A percentile compares a stretch with the other conserved stretches of the same genome.
Evolutionary conservation across 1,140 invertebrate genomes (phyloP).

Genomic region (Nomia melanderi): DNA sequence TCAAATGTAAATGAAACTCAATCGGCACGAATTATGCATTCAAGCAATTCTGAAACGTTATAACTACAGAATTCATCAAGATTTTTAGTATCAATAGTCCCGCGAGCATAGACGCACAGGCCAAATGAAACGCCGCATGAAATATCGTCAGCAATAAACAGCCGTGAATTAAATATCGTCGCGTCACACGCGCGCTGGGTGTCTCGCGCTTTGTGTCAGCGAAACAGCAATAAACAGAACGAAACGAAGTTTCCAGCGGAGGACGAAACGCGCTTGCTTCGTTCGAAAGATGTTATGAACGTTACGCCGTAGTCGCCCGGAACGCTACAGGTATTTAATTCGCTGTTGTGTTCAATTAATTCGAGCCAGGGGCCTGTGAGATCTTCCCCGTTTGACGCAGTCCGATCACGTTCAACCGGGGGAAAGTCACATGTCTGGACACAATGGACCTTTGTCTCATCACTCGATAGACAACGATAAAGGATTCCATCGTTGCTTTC

Average conservation of each 20-base stretch:
- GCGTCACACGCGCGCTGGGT: background rate
- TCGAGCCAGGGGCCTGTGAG: background rate
- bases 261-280: too few relatives aligned
- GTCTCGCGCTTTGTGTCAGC: background rate
- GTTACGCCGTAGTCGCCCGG: too few relatives aligned
- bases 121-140: background rate
- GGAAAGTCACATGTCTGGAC: conserved; percentile 13
- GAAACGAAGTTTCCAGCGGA: background rate
- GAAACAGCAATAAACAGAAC: background rate
- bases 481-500: conserved; percentile 26
- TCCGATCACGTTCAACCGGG: conserved; percentile 8
- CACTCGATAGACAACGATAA: conserved; percentile 41
- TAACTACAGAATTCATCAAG: too few relatives aligned
- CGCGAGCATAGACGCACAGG: too few relatives aligned
- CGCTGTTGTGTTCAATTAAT: too few relatives aligned
- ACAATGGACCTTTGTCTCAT: conserved; percentile 49
- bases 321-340: too few relatives aligned
- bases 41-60: too few relatives aligned
- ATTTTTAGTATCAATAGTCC: too few relatives aligned
- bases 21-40: too few relatives aligned
- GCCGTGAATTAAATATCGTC: background rate
- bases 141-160: background rate
- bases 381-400: conserved; percentile 24
- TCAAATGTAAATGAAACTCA: too few relatives aligned
- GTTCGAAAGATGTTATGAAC: too few relatives aligned